These are phyloP conservation scores for Pollenia griseotomentosa DNA, from an alignment of 2,888 invertebrate species.

Conservation along the genomic window DNA sequence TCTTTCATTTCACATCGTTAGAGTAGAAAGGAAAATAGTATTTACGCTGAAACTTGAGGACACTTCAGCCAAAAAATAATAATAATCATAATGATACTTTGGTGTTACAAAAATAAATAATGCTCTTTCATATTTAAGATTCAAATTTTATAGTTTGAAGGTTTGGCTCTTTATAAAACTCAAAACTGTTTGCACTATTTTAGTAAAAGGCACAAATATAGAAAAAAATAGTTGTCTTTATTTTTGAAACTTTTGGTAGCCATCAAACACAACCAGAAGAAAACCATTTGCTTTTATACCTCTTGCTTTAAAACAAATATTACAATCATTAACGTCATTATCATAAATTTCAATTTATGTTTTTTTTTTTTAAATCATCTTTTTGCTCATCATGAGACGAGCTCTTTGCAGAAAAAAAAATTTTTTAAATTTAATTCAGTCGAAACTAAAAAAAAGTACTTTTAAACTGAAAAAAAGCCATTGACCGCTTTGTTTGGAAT, in stretches of 20 bases:
- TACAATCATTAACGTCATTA: constrained; percentile 64
- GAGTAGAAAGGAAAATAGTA: not conserved
- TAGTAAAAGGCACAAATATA: not conserved
- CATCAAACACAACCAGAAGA: not conserved
- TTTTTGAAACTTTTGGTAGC: not conserved
- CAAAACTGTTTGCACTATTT: not conserved
- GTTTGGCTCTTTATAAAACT: constrained; percentile 9
- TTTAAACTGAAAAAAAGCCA: constrained; percentile 43
- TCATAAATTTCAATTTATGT: constrained; percentile 16
- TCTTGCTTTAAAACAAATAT: constrained; percentile 61
- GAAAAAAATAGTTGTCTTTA: too few relatives aligned
- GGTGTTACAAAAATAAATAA: constrained; percentile 60
- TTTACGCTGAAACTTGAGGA: constrained; percentile 39
- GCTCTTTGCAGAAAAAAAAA: constrained; percentile 17
- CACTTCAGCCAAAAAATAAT: constrained; percentile 60
- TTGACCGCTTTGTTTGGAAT: constrained; percentile 33
- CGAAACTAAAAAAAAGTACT: constrained; percentile 17
- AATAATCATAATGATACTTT: constrained; percentile 52
- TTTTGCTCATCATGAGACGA: constrained; percentile 23
- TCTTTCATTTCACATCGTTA: constrained; percentile 45
- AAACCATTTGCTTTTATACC: not conserved
- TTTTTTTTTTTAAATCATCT: not conserved
- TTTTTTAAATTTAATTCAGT: not conserved
- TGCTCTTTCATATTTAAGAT: constrained; percentile 9
- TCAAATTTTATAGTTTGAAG: constrained; percentile 24